Evolutionary conservation across 2,888 invertebrate genomes (phyloP).

Genomic region (Agrotis ipsilon): DNA sequence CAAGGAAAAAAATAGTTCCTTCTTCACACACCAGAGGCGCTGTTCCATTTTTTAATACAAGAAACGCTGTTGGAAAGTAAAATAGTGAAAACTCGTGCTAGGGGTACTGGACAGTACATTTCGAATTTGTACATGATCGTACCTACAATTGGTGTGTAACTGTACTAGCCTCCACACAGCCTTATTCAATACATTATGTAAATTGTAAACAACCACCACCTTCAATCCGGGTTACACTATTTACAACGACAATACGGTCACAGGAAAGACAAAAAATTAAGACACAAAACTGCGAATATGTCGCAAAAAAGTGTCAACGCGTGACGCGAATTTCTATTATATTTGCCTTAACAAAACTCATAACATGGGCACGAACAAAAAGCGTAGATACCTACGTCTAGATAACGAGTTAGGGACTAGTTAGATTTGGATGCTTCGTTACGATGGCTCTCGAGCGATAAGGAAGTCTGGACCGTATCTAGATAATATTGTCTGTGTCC

Average conservation of each 20-base stretch:
- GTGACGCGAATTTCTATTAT: slow-evolving; percentile 66
- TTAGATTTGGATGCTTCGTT: slow-evolving; percentile 23
- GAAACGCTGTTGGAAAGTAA: too few relatives aligned
- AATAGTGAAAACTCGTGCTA: too few relatives aligned
- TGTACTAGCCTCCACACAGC: slow-evolving; percentile 8
- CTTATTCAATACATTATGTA: slow-evolving; percentile 40
- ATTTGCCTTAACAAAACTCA: slow-evolving; percentile 55
- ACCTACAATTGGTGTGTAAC: too few relatives aligned
- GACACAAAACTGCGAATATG: slow-evolving; percentile 59
- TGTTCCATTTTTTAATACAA: too few relatives aligned
- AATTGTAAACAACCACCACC: slow-evolving; percentile 35
- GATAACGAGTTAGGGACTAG: slow-evolving; percentile 47
- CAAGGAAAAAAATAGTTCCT: too few relatives aligned
- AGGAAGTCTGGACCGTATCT: too few relatives aligned
- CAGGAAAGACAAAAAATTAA: slow-evolving; percentile 59
- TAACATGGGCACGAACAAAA: slow-evolving; percentile 60
- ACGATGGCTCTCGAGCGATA: too few relatives aligned
- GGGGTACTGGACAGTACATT: too few relatives aligned
- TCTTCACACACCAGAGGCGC: too few relatives aligned
- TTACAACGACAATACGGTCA: slow-evolving; percentile 56
- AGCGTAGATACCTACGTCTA: slow-evolving; percentile 41
- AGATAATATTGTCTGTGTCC: too few relatives aligned
- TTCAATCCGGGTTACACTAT: slow-evolving; percentile 51
- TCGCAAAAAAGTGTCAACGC: slow-evolving; percentile 62
- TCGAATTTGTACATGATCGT: too few relatives aligned